Percentiles rank a stretch among this genome's conserved stretches.
Conservation (phyloP, 2,888 invertebrate genomes). For the Caenorhabditis parvicauda region DNA sequence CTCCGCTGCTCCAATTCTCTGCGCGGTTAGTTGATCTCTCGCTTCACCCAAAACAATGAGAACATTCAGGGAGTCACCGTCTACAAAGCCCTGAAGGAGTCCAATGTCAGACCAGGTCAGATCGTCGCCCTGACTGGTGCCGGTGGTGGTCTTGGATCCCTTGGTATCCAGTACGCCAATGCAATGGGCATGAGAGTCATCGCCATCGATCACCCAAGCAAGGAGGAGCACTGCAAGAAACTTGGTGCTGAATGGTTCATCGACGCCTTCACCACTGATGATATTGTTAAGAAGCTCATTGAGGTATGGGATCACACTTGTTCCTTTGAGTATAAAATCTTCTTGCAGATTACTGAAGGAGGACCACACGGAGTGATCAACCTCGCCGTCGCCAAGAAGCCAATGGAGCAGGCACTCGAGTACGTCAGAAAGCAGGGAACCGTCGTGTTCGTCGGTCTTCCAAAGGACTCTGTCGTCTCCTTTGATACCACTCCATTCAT, state of each 20-base stretch:
- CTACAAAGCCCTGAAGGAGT: constrained; percentile 40
- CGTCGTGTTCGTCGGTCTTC: constrained; percentile 36
- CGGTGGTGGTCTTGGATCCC: constrained; percentile 43
- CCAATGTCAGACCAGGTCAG: constrained; percentile 36
- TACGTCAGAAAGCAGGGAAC: constrained; percentile 40
- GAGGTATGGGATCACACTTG: constrained; percentile 5
- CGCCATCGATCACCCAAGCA: constrained; percentile 36
- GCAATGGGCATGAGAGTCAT: constrained; percentile 43
- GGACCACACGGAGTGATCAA: constrained; percentile 43
- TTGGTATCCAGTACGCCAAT: constrained; percentile 41
- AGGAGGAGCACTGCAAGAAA: constrained; percentile 25
- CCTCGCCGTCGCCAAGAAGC: constrained; percentile 29
- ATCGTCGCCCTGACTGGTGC: constrained; percentile 44
- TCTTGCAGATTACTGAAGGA: constrained; percentile 29
- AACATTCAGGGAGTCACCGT: constrained; percentile 36
- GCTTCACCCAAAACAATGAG: not conserved
- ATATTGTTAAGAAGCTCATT: constrained; percentile 23
- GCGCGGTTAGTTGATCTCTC: constrained; percentile 17
- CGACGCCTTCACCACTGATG: constrained; percentile 24
- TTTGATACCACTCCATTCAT: constrained; percentile 32
- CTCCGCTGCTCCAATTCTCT: constrained; percentile 39
- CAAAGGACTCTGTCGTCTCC: constrained; percentile 27
- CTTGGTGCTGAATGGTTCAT: constrained; percentile 39
- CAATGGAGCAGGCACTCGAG: constrained; percentile 34
- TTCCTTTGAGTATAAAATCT: not conserved